Conservation (phyloP, 2,113 vertebrate genomes). For the Azemiops feae region DNA sequence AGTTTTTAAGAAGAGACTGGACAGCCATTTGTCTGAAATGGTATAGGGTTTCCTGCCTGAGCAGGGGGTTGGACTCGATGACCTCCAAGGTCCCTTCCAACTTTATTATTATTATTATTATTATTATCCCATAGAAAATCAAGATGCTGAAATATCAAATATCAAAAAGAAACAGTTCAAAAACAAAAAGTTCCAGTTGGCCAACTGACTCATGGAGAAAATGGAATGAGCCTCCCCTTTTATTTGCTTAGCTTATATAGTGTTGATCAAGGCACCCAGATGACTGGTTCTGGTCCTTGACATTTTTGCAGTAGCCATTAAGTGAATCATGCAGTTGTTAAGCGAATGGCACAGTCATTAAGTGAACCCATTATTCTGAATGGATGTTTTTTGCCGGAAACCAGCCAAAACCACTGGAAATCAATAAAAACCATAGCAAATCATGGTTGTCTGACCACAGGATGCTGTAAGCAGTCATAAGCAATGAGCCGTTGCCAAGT, state of each 20-base stretch:
- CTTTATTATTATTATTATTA: too few species aligned
- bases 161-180: neutral
- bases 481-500: neutral
- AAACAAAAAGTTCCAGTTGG: neutral
- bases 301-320: neutral
- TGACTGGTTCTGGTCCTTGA: neutral
- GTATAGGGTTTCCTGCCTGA: too few species aligned
- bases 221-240: neutral
- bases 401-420: neutral
- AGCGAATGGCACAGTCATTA: neutral
- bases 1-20: too few species aligned
- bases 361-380: neutral
- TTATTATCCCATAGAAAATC: neutral
- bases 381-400: neutral
- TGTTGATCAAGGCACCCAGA: neutral
- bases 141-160: neutral
- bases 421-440: neutral
- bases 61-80: too few species aligned
- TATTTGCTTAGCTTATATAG: neutral
- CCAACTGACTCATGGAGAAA: neutral
- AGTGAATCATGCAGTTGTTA: neutral
- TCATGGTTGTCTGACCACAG: neutral
- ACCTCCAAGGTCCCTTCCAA: too few species aligned
- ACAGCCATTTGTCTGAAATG: too few species aligned
- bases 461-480: neutral